A percentile compares a stretch with the other conserved stretches of the same genome.
Evolutionary conservation across 2,888 invertebrate genomes (phyloP).

Genomic region (Cheilosia pagana): DNA sequence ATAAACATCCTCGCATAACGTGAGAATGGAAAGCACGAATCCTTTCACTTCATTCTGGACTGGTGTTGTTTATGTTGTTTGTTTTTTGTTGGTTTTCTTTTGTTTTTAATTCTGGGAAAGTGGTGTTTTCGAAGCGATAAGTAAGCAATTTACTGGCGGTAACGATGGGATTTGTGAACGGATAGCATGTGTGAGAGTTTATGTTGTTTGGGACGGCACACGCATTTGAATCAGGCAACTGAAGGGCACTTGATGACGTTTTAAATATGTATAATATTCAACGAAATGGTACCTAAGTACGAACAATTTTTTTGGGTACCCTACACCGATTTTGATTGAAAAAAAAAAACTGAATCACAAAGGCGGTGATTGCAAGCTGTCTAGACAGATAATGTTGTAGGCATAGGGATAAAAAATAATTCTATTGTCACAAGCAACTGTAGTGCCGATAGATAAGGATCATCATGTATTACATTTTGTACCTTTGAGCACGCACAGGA

Average conservation of each 20-base stretch:
- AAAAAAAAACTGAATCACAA: too few relatives aligned
- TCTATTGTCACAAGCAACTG: too few relatives aligned
- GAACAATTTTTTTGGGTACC: too few relatives aligned
- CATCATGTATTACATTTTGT: too few relatives aligned
- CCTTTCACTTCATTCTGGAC: constrained; percentile 28
- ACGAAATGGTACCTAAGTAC: too few relatives aligned
- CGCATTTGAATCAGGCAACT: constrained; percentile 25
- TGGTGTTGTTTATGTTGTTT: neutral
- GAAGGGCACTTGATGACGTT: neutral
- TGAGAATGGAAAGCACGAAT: constrained; percentile 43
- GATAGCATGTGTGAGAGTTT: constrained; percentile 39
- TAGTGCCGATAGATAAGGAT: too few relatives aligned
- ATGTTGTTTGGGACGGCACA: constrained; percentile 2
- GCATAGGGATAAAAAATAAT: too few relatives aligned
- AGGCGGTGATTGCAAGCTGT: too few relatives aligned
- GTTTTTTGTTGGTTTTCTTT: constrained; percentile 29
- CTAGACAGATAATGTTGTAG: too few relatives aligned
- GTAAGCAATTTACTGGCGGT: constrained; percentile 56
- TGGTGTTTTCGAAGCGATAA: constrained; percentile 56
- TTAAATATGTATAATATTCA: too few relatives aligned
- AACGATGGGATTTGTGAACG: constrained; percentile 35
- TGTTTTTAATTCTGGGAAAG: constrained; percentile 41
- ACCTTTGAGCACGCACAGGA: too few relatives aligned
- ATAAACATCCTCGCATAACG: constrained; percentile 56
- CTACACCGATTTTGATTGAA: too few relatives aligned